phyloP scores from a whole-genome alignment of 2,113 vertebrate genomes.

The Nestor notabilis region DNA sequence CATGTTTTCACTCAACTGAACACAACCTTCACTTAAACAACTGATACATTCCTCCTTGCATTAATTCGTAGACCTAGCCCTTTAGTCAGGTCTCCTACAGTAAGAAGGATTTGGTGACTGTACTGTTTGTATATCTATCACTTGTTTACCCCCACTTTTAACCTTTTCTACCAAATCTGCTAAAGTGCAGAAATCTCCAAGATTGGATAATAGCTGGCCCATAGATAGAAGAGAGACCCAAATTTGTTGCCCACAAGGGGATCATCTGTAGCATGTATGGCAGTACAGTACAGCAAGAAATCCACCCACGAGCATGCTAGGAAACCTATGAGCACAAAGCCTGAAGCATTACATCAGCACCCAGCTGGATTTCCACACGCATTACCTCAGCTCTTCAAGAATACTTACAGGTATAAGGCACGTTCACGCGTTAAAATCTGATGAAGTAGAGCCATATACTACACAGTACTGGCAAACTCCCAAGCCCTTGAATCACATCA shows the following conservation, averaged over 20 bases:
- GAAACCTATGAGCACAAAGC: not conserved
- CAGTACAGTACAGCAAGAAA: not conserved
- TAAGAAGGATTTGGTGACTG: not conserved
- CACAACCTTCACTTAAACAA: not conserved
- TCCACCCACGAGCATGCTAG: not conserved
- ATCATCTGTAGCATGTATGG: not conserved
- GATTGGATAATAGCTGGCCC: not conserved
- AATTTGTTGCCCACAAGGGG: not conserved
- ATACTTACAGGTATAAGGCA: not conserved
- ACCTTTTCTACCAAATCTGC: not conserved
- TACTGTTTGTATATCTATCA: not conserved
- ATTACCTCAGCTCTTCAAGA: not conserved
- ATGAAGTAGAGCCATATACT: not conserved
- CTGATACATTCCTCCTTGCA: not conserved
- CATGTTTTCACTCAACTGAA: not conserved
- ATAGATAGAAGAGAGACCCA: not conserved
- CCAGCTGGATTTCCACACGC: not conserved
- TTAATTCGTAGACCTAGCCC: not conserved
- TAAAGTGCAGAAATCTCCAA: not conserved
- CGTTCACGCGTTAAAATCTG: not conserved
- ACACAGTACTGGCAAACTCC: not conserved
- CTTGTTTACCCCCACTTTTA: not conserved
- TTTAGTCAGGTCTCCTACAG: not conserved
- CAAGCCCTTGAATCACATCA: not conserved
- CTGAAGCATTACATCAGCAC: not conserved